Evolutionary conservation across 2,888 invertebrate species (phyloP).

Genomic region (Caenorhabditis uteleia): DNA sequence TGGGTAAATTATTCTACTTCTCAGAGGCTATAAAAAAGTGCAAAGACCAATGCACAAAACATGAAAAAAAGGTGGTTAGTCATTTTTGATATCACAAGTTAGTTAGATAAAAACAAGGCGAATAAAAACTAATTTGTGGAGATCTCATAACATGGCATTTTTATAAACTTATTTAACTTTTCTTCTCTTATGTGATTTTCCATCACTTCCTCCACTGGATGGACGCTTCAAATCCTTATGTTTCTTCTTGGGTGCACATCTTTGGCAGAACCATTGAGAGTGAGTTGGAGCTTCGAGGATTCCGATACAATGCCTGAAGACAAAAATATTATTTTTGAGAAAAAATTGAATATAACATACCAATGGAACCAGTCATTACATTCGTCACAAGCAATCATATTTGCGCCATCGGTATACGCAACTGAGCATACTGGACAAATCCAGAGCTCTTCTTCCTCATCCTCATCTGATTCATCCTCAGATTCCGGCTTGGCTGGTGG

Average conservation of each 20-base stretch:
- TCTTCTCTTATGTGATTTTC: no score
- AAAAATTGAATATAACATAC: slow-evolving; percentile 32
- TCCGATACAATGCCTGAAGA: slow-evolving; percentile 63
- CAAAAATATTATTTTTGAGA: background rate
- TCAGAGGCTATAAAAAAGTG: no score
- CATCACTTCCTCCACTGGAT: slow-evolving; percentile 4
- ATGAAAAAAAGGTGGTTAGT: no score
- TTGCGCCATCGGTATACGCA: slow-evolving; percentile 63
- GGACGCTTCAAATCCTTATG: slow-evolving; percentile 25
- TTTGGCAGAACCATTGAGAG: slow-evolving; percentile 58
- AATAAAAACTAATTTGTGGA: no score
- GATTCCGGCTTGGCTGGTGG: background rate
- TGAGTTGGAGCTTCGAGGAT: slow-evolving; percentile 56
- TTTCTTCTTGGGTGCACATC: slow-evolving; percentile 51
- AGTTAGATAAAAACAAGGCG: no score
- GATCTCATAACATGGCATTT: no score
- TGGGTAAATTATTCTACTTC: no score
- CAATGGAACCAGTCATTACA: slow-evolving; percentile 69
- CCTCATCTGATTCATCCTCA: slow-evolving; percentile 14
- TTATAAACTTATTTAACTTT: background rate
- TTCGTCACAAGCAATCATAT: slow-evolving; percentile 66
- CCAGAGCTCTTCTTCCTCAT: slow-evolving; percentile 50
- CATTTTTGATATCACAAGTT: no score
- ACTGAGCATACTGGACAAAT: slow-evolving; percentile 66
- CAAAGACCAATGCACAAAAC: no score